These are phyloP conservation scores for Apamea monoglypha DNA, from an alignment of 2,888 invertebrate genomes.

Conservation along the genomic window DNA sequence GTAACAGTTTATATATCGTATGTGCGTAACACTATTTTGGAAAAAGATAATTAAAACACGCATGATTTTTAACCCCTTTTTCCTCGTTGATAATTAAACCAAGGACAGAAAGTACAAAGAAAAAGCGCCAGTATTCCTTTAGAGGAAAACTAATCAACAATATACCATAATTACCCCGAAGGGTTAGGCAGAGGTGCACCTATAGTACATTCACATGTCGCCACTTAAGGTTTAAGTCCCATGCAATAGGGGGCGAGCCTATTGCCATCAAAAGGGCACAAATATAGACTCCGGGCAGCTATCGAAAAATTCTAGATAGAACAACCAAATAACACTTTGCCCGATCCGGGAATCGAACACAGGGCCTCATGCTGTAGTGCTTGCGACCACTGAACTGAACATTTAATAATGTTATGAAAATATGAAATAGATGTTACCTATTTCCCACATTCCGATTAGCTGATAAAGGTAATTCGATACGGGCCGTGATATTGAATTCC, in stretches of 20 bases:
- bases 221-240: no score
- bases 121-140: background rate
- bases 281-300: no score
- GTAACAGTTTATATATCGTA: slow-evolving; percentile 4
- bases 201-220: no score
- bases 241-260: no score
- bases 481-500: slow-evolving; percentile 28
- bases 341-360: no score
- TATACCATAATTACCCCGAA: background rate
- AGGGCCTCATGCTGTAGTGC: no score
- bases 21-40: slow-evolving; percentile 19
- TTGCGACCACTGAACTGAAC: no score
- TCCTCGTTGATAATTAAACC: background rate
- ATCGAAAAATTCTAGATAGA: no score
- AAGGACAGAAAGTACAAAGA: background rate
- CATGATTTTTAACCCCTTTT: background rate
- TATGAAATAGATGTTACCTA: background rate
- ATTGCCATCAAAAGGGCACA: no score
- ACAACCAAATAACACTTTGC: no score
- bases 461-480: slow-evolving; percentile 29
- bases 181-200: background rate
- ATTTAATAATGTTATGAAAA: slow-evolving; percentile 14
- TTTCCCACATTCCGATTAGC: slow-evolving; percentile 17
- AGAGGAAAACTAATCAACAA: background rate
- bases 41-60: slow-evolving; percentile 10